Evolutionary conservation across 1,140 invertebrate genomes (phyloP), one percentile per base, ranked within the genome.

Genomic region (Camponotus pennsylvanicus): DNA sequence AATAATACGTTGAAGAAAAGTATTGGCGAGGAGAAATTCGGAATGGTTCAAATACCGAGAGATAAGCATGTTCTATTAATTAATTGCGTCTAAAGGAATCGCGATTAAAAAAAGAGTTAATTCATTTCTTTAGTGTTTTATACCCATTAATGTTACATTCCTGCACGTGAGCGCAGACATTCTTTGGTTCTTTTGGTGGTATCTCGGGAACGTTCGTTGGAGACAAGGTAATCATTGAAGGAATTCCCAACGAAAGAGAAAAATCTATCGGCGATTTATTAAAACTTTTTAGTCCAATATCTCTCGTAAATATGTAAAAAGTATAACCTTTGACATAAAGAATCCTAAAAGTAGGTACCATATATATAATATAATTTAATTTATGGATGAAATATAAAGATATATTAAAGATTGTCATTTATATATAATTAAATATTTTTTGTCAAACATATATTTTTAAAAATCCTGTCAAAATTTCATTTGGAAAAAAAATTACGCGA

Each of bases 41-140:
- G 13, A 66, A n/a, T 73, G 34, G 73, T 13, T 69, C 59, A 63
- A 75, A 42, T 8, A 45, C n/a, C 11, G n/a, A 7, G 86, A 86
- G 86, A 79, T 77, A 73, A 88, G 77, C 87, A 84, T 87, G 86
- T 80, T 63, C 57, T 63, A 61, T 86, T 40, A 40, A 92, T 90
- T 93, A 93, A 93, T 91, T 92, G 88, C 75, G 49, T 27, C 88
- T 87, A 61, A 69, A 89, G 90, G 87, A 87, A 45, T 85, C 63
- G 83, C 32, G 71, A 63, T 92, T 86, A 91, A 90, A 49, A 49
- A 42, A 49, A 88, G 86, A 84, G 80, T 90, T 88, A 91, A 91
- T 91, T 80, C 61, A 76, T 76, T 15, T 5, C 40, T 52, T 27
- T 42, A 49, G n/a, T 70, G 42, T 87, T 87, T 77, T 87, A 86